Conservation (phyloP, 2,888 invertebrate species). For the Carcina quercana region DNA sequence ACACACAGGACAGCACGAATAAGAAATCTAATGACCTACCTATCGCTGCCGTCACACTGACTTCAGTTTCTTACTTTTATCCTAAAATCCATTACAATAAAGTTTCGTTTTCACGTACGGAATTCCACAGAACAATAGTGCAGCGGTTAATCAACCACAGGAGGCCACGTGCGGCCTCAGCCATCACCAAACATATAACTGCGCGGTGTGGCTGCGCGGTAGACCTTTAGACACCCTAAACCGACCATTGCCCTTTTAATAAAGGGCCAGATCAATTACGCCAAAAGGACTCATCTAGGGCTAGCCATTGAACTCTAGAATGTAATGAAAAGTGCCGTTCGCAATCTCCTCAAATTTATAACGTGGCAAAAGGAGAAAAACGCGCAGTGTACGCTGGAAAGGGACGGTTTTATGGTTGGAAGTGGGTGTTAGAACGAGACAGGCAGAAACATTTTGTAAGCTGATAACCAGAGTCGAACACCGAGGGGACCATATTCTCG, state of each 20-base stretch:
- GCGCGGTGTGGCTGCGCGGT: conserved; percentile 63
- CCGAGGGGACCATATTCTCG: conserved; percentile 72
- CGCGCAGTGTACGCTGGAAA: conserved; percentile 65
- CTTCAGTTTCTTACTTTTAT: too few species aligned
- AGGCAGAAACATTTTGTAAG: conserved; percentile 67
- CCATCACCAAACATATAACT: conserved; percentile 47
- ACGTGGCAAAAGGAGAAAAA: conserved; percentile 73
- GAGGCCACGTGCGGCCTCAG: conserved; percentile 52
- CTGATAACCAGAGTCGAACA: conserved; percentile 71
- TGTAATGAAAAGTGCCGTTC: too few species aligned
- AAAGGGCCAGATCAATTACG: conserved; percentile 65
- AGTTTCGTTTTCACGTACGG: too few species aligned
- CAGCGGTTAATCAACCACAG: conserved; percentile 40
- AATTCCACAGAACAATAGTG: conserved; percentile 51
- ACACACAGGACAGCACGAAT: too few species aligned
- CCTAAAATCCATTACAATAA: too few species aligned
- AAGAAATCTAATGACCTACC: too few species aligned
- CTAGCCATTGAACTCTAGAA: too few species aligned
- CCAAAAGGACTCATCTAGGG: conserved; percentile 22
- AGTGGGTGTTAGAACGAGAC: conserved; percentile 49
- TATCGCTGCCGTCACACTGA: too few species aligned
- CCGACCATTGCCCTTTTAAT: conserved; percentile 57
- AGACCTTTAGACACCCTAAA: conserved; percentile 48
- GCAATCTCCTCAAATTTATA: too few species aligned
- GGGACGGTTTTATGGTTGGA: conserved; percentile 55